These are phyloP conservation scores for Menidia beryllina DNA, from an alignment of 2,113 vertebrate genomes.

Conservation along the genomic window DNA sequence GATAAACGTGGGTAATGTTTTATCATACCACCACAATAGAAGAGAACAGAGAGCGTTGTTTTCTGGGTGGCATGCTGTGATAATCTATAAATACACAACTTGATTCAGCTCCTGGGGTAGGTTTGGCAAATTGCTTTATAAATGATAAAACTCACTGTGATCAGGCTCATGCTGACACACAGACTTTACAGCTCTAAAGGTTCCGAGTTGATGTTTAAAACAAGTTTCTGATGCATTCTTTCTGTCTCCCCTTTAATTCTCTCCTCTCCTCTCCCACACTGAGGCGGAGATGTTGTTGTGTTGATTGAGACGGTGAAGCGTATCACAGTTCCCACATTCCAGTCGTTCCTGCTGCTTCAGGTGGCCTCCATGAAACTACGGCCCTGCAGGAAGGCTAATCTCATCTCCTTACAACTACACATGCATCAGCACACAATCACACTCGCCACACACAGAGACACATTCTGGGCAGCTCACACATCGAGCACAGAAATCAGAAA, in stretches of 20 bases:
- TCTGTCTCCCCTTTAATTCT: constrained; percentile 10
- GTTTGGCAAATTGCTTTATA: constrained; percentile 38
- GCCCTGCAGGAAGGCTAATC: constrained; percentile 64
- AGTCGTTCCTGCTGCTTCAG: constrained; percentile 65
- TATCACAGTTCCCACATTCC: constrained; percentile 69
- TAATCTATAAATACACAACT: constrained; percentile 65
- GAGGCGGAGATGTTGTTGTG: constrained; percentile 49
- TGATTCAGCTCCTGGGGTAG: neutral
- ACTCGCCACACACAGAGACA: constrained; percentile 34
- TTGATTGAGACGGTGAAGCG: constrained; percentile 43
- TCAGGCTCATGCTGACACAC: constrained; percentile 1
- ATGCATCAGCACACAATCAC: constrained; percentile 22
- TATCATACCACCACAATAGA: constrained; percentile 32
- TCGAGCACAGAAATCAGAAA: constrained; percentile 30
- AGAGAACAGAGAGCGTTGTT: constrained; percentile 44
- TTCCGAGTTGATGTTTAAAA: neutral
- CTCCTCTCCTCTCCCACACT: constrained; percentile 10
- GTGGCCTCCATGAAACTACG: constrained; percentile 57
- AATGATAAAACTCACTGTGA: constrained; percentile 18
- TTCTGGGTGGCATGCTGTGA: constrained; percentile 46
- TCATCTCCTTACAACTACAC: constrained; percentile 54
- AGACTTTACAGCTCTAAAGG: neutral
- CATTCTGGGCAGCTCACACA: neutral
- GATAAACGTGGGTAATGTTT: constrained; percentile 44
- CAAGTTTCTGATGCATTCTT: neutral